Evolutionary conservation across 2,797 vertebrate species (phyloP).

Genomic region (Decapterus maruadsi): DNA sequence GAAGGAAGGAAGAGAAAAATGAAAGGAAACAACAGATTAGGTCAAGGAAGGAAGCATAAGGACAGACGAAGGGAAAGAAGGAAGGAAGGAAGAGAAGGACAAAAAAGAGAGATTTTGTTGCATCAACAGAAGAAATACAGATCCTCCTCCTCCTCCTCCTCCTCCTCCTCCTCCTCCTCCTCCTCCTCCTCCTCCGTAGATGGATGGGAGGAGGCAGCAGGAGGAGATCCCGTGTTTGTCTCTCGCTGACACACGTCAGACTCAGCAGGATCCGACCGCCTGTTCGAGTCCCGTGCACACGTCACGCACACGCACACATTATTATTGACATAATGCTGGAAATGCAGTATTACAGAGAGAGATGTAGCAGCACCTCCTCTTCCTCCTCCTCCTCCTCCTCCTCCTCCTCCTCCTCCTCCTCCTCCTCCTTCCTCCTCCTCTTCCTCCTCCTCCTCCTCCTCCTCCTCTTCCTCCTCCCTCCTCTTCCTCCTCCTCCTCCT

Average conservation of each 20-base stretch:
- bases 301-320: constrained; percentile 21
- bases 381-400: background rate
- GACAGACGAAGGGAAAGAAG: no score
- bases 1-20: no score
- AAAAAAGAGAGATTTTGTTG: background rate
- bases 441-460: background rate
- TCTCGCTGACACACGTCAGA: constrained; percentile 27
- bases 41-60: no score
- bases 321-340: constrained; percentile 53
- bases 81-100: no score
- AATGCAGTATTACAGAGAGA: constrained; percentile 42
- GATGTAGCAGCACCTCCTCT: constrained; percentile 4
- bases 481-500: background rate
- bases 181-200: no score
- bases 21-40: no score
- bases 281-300: constrained; percentile 19
- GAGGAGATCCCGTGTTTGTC: background rate
- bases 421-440: constrained; percentile 13
- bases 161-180: no score
- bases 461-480: background rate
- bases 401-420: background rate
- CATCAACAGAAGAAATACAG: background rate
- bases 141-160: no score
- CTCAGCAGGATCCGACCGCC: constrained; percentile 30
- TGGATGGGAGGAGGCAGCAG: background rate